Base-by-base conservation (phyloP, 2,888 invertebrate genomes). In the Netelia melanura region DNA sequence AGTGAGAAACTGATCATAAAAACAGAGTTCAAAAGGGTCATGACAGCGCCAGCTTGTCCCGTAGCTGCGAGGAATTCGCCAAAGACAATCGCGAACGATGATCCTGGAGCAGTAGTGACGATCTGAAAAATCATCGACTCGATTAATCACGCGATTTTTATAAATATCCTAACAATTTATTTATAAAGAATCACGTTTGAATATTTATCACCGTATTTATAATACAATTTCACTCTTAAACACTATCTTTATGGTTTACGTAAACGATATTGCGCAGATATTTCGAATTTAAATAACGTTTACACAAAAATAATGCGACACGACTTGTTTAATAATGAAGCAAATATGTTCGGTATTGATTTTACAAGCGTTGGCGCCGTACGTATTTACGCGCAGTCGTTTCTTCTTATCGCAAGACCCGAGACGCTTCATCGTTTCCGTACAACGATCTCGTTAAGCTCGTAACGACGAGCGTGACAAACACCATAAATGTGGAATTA, bases 21-120 rank as follows among this genome's bases (percentile, higher is more conserved):
- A 0, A 96, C 95, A 25, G 96, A 96, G 89, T 96, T 97, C 3
- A 96, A 95, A 25, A 97, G 92, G 0, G 97, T 96, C 11, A 96
- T 94, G 0, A 96, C 96, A 82, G 96, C 96, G 0, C 97, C 96
- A 88, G 96, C 96, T 68, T 96, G 96, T 38, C 96, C 96, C 21
- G 95, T 94, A 43, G 95, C 95, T 81, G 95, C 94, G 77, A 97
- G 95, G 90, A 97, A 97, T 76, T 96, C 95, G 38, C 96, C 96
- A 89, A 96, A 97, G 65, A 97, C 92, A 71, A 97, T 95, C 0
- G 96, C 96, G 88, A 97, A 97, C 0, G 96, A 96, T 21, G 96
- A 95, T 48, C 96, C 94, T 0, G 97, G 96, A 0, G 96, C 96
- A 62, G 96, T 94, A 0, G 96, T 96, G 58, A 96, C 95, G 90